phyloP scores from a whole-genome alignment of 2,113 vertebrate genomes.

The Oncorhynchus kisutch region DNA sequence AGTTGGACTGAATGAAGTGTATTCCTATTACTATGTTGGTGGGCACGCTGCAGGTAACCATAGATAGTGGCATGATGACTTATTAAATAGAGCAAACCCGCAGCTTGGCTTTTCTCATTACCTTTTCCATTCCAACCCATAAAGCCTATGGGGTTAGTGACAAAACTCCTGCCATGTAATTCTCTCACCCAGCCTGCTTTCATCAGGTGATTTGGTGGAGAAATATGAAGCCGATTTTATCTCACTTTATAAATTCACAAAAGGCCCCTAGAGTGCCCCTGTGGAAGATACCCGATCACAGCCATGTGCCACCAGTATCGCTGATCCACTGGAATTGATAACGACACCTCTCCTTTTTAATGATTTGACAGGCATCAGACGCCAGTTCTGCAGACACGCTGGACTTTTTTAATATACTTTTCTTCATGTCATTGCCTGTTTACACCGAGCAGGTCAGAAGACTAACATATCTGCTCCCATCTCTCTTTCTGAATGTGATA shows the following conservation, averaged over 20 bases:
- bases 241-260: slow-evolving; percentile 78
- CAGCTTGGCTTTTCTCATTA: slow-evolving; percentile 72
- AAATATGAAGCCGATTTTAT: slow-evolving; percentile 81
- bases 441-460: slow-evolving; percentile 70
- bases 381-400: slow-evolving; percentile 66
- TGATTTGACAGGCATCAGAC: slow-evolving; percentile 84
- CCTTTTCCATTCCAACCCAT: slow-evolving; percentile 66
- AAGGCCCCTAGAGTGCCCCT: slow-evolving; percentile 74
- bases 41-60: slow-evolving; percentile 61
- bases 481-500: slow-evolving; percentile 59
- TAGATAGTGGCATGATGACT: slow-evolving; percentile 70
- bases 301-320: slow-evolving; percentile 70
- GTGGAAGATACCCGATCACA: slow-evolving; percentile 72
- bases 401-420: slow-evolving; percentile 71
- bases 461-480: slow-evolving; percentile 70
- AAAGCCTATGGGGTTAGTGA: slow-evolving; percentile 67
- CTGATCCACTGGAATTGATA: slow-evolving; percentile 83
- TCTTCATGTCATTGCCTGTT: slow-evolving; percentile 77
- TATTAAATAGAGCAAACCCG: slow-evolving; percentile 72
- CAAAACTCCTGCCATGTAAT: slow-evolving; percentile 75
- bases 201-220: slow-evolving; percentile 73
- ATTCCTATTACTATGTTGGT: slow-evolving; percentile 55
- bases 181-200: slow-evolving; percentile 70
- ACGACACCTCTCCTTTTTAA: slow-evolving; percentile 77
- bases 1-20: slow-evolving; percentile 57